Conservation (phyloP, 1,140 invertebrate genomes). For the Zaprionus ornatus region DNA sequence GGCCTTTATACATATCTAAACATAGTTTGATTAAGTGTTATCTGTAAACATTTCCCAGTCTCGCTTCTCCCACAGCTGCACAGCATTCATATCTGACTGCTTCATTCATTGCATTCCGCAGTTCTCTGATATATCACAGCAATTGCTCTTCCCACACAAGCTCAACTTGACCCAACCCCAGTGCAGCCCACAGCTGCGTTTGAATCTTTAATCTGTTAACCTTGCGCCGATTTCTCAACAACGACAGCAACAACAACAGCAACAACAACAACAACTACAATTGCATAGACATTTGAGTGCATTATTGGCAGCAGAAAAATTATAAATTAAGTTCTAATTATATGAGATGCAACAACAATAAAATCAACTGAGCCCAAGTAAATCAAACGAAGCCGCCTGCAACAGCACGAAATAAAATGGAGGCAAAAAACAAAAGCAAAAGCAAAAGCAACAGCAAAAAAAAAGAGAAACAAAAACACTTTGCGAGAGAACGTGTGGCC, state of each 20-base stretch:
- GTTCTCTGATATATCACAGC: conserved; percentile 12
- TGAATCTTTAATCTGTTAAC: conserved; percentile 41
- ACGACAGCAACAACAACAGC: not conserved
- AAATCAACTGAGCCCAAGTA: conserved; percentile 57
- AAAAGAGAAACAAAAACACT: conserved; percentile 31
- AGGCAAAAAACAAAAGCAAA: conserved; percentile 5
- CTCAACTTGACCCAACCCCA: conserved; percentile 24
- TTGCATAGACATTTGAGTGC: conserved; percentile 61
- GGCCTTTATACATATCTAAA: no score
- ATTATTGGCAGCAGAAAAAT: conserved; percentile 64
- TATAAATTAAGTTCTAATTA: conserved; percentile 81
- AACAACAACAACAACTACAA: conserved; percentile 36
- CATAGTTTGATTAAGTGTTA: no score
- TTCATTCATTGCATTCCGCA: conserved; percentile 8
- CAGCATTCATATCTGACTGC: not conserved
- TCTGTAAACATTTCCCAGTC: not conserved
- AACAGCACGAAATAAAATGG: conserved; percentile 25
- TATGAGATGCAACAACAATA: conserved; percentile 70
- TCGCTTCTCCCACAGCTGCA: not conserved
- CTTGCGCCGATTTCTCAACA: conserved; percentile 47
- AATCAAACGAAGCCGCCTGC: conserved; percentile 73
- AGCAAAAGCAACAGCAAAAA: conserved; percentile 2
- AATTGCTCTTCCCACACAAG: conserved; percentile 25
- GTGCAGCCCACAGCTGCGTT: conserved; percentile 22
- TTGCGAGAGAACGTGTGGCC: conserved; percentile 44